Evolutionary conservation across 1,140 invertebrate genomes (phyloP).

Genomic region (Prorops nasuta): DNA sequence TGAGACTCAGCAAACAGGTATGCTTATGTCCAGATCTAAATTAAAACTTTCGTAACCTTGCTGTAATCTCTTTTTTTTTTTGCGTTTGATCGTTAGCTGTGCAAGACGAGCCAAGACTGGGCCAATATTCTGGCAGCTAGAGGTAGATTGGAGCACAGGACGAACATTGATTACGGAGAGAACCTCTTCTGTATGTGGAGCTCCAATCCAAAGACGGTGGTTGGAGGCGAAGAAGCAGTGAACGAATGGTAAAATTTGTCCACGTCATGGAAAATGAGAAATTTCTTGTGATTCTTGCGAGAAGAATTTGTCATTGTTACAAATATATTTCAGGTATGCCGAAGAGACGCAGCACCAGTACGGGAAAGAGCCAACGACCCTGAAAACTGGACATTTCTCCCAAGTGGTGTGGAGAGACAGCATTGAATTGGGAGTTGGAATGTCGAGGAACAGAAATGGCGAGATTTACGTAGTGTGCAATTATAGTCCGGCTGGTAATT

Average conservation of each 20-base stretch:
- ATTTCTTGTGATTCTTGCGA: background rate
- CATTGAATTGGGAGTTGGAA: constrained; percentile 74
- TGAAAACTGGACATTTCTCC: constrained; percentile 69
- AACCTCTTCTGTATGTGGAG: constrained; percentile 79
- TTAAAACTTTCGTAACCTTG: background rate
- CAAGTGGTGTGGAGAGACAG: constrained; percentile 81
- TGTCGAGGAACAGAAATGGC: constrained; percentile 68
- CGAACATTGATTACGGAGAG: constrained; percentile 75
- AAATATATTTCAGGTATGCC: constrained; percentile 36
- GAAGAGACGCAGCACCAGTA: constrained; percentile 57
- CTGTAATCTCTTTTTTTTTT: constrained; percentile 1
- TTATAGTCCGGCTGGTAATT: constrained; percentile 84
- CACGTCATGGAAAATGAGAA: background rate
- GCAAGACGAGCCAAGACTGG: constrained; percentile 79
- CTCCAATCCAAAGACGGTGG: constrained; percentile 66
- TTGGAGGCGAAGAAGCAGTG: constrained; percentile 70
- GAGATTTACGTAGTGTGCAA: constrained; percentile 81
- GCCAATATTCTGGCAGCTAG: constrained; percentile 70
- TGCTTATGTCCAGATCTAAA: constrained; percentile 1
- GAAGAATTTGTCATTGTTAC: background rate
- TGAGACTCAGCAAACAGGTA: constrained; percentile 72
- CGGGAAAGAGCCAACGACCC: constrained; percentile 65
- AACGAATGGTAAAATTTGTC: constrained; percentile 68
- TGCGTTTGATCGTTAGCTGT: constrained; percentile 52
- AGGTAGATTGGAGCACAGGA: constrained; percentile 72